These are phyloP conservation scores for Parascotia fuliginaria DNA, from an alignment of 2,888 invertebrate genomes.

Conservation along the genomic window DNA sequence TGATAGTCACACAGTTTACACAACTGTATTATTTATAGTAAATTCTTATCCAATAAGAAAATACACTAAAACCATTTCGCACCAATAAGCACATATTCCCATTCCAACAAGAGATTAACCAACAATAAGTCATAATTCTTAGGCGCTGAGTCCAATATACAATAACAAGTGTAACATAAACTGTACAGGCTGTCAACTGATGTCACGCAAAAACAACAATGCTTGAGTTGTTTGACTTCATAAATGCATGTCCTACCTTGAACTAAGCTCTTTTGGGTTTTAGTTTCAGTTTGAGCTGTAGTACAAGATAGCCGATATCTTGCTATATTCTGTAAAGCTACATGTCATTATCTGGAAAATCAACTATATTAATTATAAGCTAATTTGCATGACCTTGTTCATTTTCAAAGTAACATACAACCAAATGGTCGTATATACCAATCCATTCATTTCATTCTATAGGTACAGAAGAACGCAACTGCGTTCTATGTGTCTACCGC, in stretches of 20 bases:
- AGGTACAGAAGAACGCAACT: too few relatives aligned
- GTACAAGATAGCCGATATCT: constrained; percentile 9
- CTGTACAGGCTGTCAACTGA: constrained; percentile 41
- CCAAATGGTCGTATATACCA: too few relatives aligned
- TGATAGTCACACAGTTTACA: too few relatives aligned
- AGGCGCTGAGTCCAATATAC: constrained; percentile 4
- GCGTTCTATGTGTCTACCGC: too few relatives aligned
- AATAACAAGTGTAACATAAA: constrained; percentile 26
- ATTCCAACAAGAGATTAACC: neutral
- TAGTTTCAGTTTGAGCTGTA: constrained; percentile 10
- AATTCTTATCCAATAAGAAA: too few relatives aligned
- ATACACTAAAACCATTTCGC: too few relatives aligned
- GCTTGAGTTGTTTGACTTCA: constrained; percentile 58
- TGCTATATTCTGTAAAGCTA: neutral
- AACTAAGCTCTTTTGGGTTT: constrained; percentile 61
- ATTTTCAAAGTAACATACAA: too few relatives aligned
- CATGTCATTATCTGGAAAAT: too few relatives aligned
- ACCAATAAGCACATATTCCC: neutral
- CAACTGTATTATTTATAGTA: too few relatives aligned
- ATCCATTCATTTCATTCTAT: too few relatives aligned
- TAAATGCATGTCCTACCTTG: constrained; percentile 63
- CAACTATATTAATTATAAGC: too few relatives aligned
- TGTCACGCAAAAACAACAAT: constrained; percentile 60
- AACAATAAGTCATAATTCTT: neutral
- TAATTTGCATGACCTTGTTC: too few relatives aligned